Base-by-base conservation (phyloP, 2,113 vertebrate species). In the Pipra filicauda region DNA sequence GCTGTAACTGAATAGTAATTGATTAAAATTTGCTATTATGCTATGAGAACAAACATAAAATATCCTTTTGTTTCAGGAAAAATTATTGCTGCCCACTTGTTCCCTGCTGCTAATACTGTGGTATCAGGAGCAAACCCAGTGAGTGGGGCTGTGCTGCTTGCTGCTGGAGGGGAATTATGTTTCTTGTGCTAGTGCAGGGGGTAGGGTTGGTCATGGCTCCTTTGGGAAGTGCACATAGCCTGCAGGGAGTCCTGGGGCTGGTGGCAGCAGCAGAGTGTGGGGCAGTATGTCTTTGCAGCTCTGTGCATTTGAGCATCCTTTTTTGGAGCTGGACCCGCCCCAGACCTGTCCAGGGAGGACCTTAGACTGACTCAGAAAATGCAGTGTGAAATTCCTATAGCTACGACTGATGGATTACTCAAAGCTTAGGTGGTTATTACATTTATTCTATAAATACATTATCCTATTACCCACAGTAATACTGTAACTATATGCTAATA, bases 21-120 rank as follows among this genome's bases (percentile, higher is more conserved):
- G 66, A 57, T 92, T 39, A 64, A 73, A 80, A 66, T 19, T 46
- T 77, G 41, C 49, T 82, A 13, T 51, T 55, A 27, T n/a, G 8
- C 30, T 59, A 35, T n/a, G 41, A 74, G 55, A 66, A 67, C 76
- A 80, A 75, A 66, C 8, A 13, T 39, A 70, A 80, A 65, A 49
- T 16, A 28, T 48, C 39, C 3, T 58, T 75, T 43, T 72, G 33
- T 48, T 71, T 41, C 8, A 11, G 21, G 28, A 55, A 21, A 59
- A 88, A 46, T 11, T 6, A 31, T 15, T 23, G 21, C 21, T 82
- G 51, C 46, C n/a, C 8, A 8, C 0, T 70, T 44, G 37, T 20
- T 72, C 22, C 35, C 10, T 5, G 9, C 61, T 1, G 3, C 31
- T 49, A 31, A 2, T 12, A 1, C 46, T 19, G 5, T 3, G 41